Evolutionary conservation across 2,113 vertebrate species (phyloP).

Genomic region (Menidia beryllina): DNA sequence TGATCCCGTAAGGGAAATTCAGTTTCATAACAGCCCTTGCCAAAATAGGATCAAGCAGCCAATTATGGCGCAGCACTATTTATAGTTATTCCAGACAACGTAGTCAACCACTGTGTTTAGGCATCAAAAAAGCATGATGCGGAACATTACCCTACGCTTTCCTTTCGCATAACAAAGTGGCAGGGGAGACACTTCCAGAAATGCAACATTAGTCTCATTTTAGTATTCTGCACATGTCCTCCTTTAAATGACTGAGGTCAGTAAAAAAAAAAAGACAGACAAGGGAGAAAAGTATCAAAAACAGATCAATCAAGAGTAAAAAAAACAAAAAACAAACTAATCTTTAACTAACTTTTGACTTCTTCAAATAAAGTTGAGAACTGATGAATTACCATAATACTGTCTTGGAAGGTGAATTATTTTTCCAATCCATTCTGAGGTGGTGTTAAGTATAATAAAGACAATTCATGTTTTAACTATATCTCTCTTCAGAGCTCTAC

Average conservation of each 20-base stretch:
- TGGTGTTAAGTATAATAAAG: too few relatives aligned
- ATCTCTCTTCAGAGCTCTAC: background rate
- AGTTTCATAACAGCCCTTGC: slow-evolving; percentile 44
- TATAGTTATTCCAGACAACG: slow-evolving; percentile 43
- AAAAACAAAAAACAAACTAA: too few relatives aligned
- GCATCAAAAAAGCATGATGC: slow-evolving; percentile 52
- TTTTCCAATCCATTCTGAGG: slow-evolving; percentile 1
- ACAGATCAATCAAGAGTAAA: too few relatives aligned
- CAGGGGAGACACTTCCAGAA: slow-evolving; percentile 34
- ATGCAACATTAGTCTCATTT: slow-evolving; percentile 57
- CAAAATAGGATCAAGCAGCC: too few relatives aligned
- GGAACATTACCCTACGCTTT: slow-evolving; percentile 54
- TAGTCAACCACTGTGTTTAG: slow-evolving; percentile 66
- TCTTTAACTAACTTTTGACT: too few relatives aligned
- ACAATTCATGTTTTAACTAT: background rate
- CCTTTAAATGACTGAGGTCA: slow-evolving; percentile 6
- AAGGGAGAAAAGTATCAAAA: background rate
- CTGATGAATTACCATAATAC: slow-evolving; percentile 29
- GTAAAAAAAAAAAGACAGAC: background rate
- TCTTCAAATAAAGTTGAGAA: slow-evolving; percentile 24
- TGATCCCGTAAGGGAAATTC: too few relatives aligned
- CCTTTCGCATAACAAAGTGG: slow-evolving; percentile 31
- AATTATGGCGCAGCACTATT: too few relatives aligned
- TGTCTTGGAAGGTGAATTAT: background rate
- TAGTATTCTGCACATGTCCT: slow-evolving; percentile 39